phyloP scores from a whole-genome alignment of 2,113 vertebrate species.

The Hystrix cristata region DNA sequence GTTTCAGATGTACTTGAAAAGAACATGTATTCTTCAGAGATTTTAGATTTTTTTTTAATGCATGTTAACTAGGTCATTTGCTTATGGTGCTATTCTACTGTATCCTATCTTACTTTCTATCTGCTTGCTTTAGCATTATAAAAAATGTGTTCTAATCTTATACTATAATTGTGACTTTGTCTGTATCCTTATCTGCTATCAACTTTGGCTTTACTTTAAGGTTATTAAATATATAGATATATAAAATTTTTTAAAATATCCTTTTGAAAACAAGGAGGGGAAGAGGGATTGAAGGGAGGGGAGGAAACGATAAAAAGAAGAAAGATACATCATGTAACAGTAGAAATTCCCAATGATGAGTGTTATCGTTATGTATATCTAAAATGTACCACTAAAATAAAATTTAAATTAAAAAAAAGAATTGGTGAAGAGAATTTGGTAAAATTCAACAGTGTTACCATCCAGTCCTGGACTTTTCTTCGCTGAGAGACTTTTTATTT shows the following conservation, averaged over 20 bases:
- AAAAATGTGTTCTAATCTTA: constrained; percentile 26
- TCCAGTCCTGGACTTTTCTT: not conserved
- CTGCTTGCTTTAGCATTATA: constrained; percentile 22
- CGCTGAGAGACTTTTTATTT: not conserved
- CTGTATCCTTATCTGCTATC: not conserved
- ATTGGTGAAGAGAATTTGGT: not conserved
- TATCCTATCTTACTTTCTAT: not conserved
- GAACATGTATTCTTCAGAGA: not conserved
- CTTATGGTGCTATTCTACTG: not conserved
- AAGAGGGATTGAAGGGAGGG: too few species aligned
- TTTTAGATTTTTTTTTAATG: constrained; percentile 14
- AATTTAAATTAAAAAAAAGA: not conserved
- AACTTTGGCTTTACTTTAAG: constrained; percentile 15
- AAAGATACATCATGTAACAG: too few species aligned
- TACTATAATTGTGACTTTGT: not conserved
- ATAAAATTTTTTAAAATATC: constrained; percentile 24
- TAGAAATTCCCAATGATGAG: too few species aligned
- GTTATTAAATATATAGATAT: not conserved
- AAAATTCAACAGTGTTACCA: not conserved
- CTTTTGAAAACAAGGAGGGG: not conserved
- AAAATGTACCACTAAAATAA: too few species aligned
- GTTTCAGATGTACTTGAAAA: constrained; percentile 12
- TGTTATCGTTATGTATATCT: too few species aligned
- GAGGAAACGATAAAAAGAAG: too few species aligned
- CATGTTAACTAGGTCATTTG: constrained; percentile 18